phyloP scores from a whole-genome alignment of 2,797 vertebrate species.

The Lepilemur septentrionalis region DNA sequence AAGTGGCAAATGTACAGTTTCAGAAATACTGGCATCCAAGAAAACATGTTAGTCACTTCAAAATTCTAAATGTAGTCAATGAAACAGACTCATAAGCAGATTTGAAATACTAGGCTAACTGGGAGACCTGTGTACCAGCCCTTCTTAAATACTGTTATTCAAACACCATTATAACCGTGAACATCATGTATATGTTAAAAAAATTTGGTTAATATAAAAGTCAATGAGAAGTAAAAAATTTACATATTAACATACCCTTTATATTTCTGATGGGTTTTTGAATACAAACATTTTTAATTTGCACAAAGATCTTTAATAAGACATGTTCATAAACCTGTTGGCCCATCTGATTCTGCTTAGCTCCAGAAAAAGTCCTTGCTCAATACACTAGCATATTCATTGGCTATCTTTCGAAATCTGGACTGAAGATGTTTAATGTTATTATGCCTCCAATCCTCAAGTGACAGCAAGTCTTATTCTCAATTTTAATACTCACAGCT shows the following conservation, averaged over 20 bases:
- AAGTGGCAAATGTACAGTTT: not conserved
- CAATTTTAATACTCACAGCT: slow-evolving; percentile 89
- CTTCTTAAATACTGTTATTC: slow-evolving; percentile 64
- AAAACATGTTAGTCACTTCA: not conserved
- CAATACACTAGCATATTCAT: slow-evolving; percentile 68
- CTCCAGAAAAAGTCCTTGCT: slow-evolving; percentile 64
- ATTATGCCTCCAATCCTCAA: slow-evolving; percentile 33
- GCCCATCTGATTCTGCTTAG: slow-evolving; percentile 73
- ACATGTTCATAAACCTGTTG: slow-evolving; percentile 71
- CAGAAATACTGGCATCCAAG: not conserved
- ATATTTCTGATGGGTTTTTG: slow-evolving; percentile 66
- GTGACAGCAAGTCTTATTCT: slow-evolving; percentile 41
- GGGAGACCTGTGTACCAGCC: not conserved
- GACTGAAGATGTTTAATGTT: slow-evolving; percentile 64
- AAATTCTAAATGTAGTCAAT: not conserved
- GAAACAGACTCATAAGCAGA: not conserved
- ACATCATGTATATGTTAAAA: not conserved
- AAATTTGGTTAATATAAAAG: slow-evolving; percentile 56
- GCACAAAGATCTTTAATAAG: slow-evolving; percentile 70
- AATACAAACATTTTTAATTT: slow-evolving; percentile 72
- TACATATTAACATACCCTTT: slow-evolving; percentile 66
- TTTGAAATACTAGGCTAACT: not conserved
- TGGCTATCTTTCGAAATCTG: slow-evolving; percentile 70
- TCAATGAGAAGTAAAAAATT: slow-evolving; percentile 56
- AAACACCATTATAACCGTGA: slow-evolving; percentile 56